phyloP scores from a whole-genome alignment of 2,888 invertebrate genomes.

The Therioaphis trifolii region DNA sequence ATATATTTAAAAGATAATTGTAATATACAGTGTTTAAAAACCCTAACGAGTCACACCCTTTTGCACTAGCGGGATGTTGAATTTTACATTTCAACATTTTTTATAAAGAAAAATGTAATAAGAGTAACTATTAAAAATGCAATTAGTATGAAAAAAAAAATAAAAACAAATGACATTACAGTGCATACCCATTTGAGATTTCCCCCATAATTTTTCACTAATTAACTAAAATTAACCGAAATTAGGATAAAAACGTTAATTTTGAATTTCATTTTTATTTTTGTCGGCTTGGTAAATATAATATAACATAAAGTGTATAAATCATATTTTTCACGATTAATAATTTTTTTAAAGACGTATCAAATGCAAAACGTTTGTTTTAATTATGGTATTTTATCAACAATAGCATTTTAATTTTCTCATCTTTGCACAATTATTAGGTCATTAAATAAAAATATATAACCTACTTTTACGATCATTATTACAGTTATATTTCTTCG shows the following conservation, averaged over 20 bases:
- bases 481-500: neutral
- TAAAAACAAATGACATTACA: neutral
- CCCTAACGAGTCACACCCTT: neutral
- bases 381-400: constrained; percentile 12
- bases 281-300: neutral
- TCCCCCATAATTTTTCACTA: neutral
- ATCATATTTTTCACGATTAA: neutral
- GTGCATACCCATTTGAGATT: constrained; percentile 12
- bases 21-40: neutral
- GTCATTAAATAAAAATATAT: neutral
- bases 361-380: constrained; percentile 10
- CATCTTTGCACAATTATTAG: neutral
- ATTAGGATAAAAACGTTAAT: constrained; percentile 8
- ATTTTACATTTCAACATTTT: constrained; percentile 29
- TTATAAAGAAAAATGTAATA: constrained; percentile 32
- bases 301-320: neutral
- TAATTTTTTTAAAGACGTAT: neutral
- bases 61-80: neutral
- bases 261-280: neutral
- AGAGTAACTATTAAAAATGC: constrained; percentile 13
- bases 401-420: neutral
- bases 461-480: neutral
- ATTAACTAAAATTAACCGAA: constrained; percentile 20
- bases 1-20: constrained; percentile 30
- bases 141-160: constrained; percentile 24